Evolutionary conservation across 1,140 invertebrate genomes (phyloP).

Genomic region (Drosophila ohnishii): DNA sequence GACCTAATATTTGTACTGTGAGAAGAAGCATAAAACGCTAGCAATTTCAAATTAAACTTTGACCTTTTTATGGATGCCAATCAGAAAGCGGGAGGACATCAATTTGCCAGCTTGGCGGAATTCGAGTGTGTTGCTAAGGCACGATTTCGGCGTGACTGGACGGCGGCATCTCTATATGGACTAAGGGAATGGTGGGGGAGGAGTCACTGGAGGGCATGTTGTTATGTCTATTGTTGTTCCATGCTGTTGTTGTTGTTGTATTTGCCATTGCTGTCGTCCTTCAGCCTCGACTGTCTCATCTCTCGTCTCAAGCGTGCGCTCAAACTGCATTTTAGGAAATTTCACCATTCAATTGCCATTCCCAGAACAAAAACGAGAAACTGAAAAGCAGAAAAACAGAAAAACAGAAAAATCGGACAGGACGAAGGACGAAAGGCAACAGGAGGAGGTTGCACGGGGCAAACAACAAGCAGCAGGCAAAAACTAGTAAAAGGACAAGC

Average conservation of each 20-base stretch:
- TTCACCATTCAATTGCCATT: slow-evolving; percentile 76
- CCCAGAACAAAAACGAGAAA: slow-evolving; percentile 39
- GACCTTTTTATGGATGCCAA: slow-evolving; percentile 30
- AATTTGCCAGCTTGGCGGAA: slow-evolving; percentile 31
- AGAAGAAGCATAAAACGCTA: slow-evolving; percentile 5
- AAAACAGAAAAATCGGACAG: slow-evolving; percentile 33
- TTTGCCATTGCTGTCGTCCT: slow-evolving; percentile 25
- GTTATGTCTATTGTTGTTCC: slow-evolving; percentile 60
- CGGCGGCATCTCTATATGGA: slow-evolving; percentile 52
- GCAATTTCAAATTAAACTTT: slow-evolving; percentile 37
- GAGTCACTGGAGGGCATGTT: slow-evolving; percentile 58
- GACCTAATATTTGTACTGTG: background rate
- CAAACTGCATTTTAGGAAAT: slow-evolving; percentile 78
- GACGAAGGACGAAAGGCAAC: slow-evolving; percentile 3
- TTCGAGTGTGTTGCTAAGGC: slow-evolving; percentile 14
- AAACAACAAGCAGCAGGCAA: slow-evolving; percentile 32
- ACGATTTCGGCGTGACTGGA: slow-evolving; percentile 28
- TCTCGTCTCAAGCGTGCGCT: slow-evolving; percentile 67
- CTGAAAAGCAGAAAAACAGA: slow-evolving; percentile 17
- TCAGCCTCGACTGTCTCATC: slow-evolving; percentile 47
- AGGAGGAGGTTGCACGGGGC: slow-evolving; percentile 9
- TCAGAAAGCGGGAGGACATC: slow-evolving; percentile 18
- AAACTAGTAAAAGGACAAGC: slow-evolving; percentile 43
- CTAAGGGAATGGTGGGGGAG: background rate
- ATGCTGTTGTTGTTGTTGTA: slow-evolving; percentile 19